These are phyloP conservation scores for Sebastes aleutianus DNA, from an alignment of 2,797 vertebrate species.

Conservation along the genomic window DNA sequence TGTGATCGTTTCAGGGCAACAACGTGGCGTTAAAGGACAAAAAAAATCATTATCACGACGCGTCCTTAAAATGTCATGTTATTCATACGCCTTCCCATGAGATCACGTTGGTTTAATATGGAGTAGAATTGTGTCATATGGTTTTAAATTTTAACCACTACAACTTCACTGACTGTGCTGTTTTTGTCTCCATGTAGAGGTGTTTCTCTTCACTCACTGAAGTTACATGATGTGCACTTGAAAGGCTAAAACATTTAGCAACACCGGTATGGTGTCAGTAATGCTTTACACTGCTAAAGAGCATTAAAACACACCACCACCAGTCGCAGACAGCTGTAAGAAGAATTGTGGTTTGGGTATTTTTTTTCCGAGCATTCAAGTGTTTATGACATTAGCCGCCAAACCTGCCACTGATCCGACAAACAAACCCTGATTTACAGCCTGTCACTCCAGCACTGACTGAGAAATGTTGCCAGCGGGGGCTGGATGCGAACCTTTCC, in stretches of 20 bases:
- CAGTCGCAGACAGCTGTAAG: neutral
- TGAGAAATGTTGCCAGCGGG: slow-evolving; percentile 66
- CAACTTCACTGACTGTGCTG: neutral
- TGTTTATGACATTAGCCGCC: slow-evolving; percentile 54
- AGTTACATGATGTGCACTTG: neutral
- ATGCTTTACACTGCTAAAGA: neutral
- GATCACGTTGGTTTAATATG: too few relatives aligned
- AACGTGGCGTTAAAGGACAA: too few relatives aligned
- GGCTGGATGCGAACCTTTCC: slow-evolving; percentile 63
- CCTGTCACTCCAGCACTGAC: slow-evolving; percentile 66
- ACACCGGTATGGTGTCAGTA: neutral
- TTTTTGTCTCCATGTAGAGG: neutral
- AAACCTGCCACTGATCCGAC: slow-evolving; percentile 61
- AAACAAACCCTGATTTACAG: slow-evolving; percentile 74
- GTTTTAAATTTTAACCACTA: neutral
- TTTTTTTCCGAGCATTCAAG: slow-evolving; percentile 14
- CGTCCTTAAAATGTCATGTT: too few relatives aligned
- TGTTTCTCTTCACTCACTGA: neutral
- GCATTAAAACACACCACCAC: neutral
- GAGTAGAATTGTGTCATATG: too few relatives aligned
- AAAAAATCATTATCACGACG: too few relatives aligned
- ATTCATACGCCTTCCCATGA: too few relatives aligned
- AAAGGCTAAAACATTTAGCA: neutral
- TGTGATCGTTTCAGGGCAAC: too few relatives aligned
- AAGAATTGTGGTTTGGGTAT: slow-evolving; percentile 4